These are phyloP conservation scores for Acheta domesticus DNA, from an alignment of 2,888 invertebrate genomes.

Conservation along the genomic window DNA sequence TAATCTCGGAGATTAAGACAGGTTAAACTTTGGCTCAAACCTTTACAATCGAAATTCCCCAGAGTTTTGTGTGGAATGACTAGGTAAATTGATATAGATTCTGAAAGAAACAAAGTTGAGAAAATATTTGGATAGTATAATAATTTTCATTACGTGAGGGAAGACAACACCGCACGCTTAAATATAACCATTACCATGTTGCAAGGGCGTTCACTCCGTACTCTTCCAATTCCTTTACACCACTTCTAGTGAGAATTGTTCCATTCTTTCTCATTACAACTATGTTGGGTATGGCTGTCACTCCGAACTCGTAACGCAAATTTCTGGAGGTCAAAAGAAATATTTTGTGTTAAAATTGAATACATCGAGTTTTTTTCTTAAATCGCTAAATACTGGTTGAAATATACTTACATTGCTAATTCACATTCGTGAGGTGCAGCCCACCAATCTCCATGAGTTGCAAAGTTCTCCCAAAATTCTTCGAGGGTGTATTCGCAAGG, in stretches of 20 bases:
- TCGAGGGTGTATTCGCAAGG: not conserved
- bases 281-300: not conserved
- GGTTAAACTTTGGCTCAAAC: too few species aligned
- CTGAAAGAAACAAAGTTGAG: too few species aligned
- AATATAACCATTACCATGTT: not conserved
- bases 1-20: too few species aligned
- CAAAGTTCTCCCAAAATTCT: not conserved
- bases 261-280: conserved; percentile 4
- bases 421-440: not conserved
- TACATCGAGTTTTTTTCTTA: too few species aligned
- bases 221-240: not conserved
- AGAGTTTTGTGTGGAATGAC: too few species aligned
- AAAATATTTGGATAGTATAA: too few species aligned
- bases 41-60: too few species aligned
- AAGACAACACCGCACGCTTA: too few species aligned
- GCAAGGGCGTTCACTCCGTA: not conserved
- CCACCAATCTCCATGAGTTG: not conserved
- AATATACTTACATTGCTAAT: not conserved
- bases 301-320: not conserved
- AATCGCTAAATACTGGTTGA: too few species aligned
- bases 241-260: not conserved
- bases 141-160: too few species aligned
- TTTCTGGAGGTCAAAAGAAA: not conserved
- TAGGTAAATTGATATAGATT: too few species aligned
- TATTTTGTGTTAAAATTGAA: too few species aligned